phyloP scores from a whole-genome alignment of 2,797 vertebrate genomes.

The Coilia nasus region DNA sequence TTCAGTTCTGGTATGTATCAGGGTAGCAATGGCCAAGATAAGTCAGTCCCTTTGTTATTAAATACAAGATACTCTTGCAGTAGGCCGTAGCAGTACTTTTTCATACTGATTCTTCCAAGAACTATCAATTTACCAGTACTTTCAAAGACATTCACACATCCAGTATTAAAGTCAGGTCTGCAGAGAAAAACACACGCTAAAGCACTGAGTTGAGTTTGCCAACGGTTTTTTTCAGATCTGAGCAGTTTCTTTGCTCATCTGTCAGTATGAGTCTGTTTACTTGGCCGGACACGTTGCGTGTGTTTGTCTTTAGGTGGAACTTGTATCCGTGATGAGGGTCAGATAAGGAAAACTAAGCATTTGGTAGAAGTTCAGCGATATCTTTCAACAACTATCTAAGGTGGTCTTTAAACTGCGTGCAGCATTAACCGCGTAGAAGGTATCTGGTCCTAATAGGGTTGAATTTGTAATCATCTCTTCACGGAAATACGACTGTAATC shows the following conservation, averaged over 20 bases:
- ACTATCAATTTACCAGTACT: neutral
- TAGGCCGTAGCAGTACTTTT: neutral
- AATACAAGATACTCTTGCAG: neutral
- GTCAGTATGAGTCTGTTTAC: too few relatives aligned
- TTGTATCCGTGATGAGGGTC: neutral
- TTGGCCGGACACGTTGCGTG: too few relatives aligned
- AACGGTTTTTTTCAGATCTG: neutral
- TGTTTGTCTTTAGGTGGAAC: constrained; percentile 4
- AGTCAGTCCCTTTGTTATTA: too few relatives aligned
- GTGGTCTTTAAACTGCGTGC: neutral
- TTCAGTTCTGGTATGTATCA: too few relatives aligned
- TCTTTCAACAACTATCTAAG: neutral
- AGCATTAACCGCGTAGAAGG: neutral
- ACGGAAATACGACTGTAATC: neutral
- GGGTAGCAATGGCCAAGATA: too few relatives aligned
- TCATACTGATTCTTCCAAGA: neutral
- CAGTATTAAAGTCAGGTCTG: neutral
- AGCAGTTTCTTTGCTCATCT: neutral
- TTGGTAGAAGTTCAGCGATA: neutral
- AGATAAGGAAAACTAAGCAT: neutral
- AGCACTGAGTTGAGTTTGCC: neutral
- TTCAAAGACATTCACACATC: too few relatives aligned
- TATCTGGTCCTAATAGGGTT: neutral
- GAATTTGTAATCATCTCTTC: neutral
- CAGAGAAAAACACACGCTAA: neutral